Conservation (phyloP, 1,140 invertebrate species). For the Atta cephalotes region DNA sequence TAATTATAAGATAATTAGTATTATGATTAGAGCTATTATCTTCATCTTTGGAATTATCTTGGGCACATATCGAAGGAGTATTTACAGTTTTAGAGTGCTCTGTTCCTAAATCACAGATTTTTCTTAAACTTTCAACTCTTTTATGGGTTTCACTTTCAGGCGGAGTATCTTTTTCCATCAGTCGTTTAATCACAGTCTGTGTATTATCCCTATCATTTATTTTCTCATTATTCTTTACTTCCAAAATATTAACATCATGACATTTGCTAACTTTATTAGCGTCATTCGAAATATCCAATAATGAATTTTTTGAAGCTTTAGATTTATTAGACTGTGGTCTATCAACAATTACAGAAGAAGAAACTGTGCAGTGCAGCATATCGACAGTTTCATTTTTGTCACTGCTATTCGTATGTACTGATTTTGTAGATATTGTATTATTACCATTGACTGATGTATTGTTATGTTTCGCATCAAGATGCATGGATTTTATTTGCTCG, state of each 20-base stretch:
- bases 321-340: constrained; percentile 46
- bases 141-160: constrained; percentile 62
- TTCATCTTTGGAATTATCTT: constrained; percentile 65
- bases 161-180: constrained; percentile 64
- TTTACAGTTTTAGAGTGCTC: constrained; percentile 68
- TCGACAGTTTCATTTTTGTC: constrained; percentile 36
- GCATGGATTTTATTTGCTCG: constrained; percentile 21
- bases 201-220: constrained; percentile 65
- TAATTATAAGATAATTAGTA: constrained; percentile 58
- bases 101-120: constrained; percentile 73
- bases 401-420: constrained; percentile 33
- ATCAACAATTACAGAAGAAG: constrained; percentile 40
- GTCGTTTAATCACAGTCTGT: constrained; percentile 74
- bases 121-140: constrained; percentile 70
- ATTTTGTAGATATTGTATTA: constrained; percentile 16
- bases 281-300: constrained; percentile 65
- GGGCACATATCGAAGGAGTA: constrained; percentile 61
- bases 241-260: constrained; percentile 49
- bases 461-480: constrained; percentile 3
- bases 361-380: background rate
- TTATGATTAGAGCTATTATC: constrained; percentile 64
- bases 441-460: constrained; percentile 7
- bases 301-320: constrained; percentile 56
- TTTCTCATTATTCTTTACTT: constrained; percentile 31
- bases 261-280: constrained; percentile 63